A percentile compares a stretch with the other conserved stretches of the same genome.
These are phyloP conservation scores for Scaptomyza parva DNA, from an alignment of 2,888 invertebrate genomes.

Conservation along the genomic window DNA sequence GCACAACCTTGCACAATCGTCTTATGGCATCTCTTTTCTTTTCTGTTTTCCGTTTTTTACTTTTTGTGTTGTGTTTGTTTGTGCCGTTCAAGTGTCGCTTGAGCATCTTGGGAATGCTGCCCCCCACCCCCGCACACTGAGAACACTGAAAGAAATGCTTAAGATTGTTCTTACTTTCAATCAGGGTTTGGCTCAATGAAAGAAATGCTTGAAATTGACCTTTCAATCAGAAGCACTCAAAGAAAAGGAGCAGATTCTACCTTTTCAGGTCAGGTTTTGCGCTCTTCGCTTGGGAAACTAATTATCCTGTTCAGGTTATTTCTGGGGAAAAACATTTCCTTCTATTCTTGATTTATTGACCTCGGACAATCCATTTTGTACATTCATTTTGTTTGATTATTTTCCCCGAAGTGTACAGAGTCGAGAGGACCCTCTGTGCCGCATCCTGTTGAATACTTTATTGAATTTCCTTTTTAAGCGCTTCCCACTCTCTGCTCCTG, in stretches of 20 bases:
- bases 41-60: background rate
- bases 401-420: background rate
- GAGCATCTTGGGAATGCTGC: constrained; percentile 56
- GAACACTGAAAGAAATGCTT: constrained; percentile 3
- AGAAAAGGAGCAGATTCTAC: too few relatives aligned
- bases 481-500: background rate
- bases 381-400: too few relatives aligned
- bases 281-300: too few relatives aligned
- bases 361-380: background rate
- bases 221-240: too few relatives aligned
- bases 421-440: background rate
- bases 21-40: constrained; percentile 12
- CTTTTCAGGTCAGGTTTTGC: too few relatives aligned
- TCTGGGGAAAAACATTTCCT: too few relatives aligned
- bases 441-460: constrained; percentile 51
- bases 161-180: too few relatives aligned
- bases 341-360: background rate
- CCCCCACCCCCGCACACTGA: too few relatives aligned
- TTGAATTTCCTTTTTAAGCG: constrained; percentile 61
- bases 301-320: too few relatives aligned
- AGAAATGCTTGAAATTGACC: too few relatives aligned
- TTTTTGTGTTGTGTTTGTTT: background rate
- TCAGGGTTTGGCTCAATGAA: too few relatives aligned
- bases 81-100: constrained; percentile 59
- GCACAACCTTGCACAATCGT: constrained; percentile 1